Base-by-base conservation (phyloP, 2,888 invertebrate genomes). In the Agonopterix subpropinquella region DNA sequence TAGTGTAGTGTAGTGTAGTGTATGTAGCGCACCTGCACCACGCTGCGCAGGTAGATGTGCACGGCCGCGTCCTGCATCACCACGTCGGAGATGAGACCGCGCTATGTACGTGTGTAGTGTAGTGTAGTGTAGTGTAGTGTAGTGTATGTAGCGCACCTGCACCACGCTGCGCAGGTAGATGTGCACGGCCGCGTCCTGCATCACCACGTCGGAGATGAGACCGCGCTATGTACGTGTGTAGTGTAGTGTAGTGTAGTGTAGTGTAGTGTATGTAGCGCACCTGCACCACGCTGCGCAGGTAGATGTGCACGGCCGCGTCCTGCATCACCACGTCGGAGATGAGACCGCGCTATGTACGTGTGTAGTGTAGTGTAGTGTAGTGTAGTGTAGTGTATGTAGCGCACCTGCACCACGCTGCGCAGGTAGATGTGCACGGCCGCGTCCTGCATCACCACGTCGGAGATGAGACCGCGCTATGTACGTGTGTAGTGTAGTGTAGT, bases 51-150 rank as follows among this genome's bases (percentile, higher is more conserved):
- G 43, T 95, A 96, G 44, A 98, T 91, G 50, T 93, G 92, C 55
- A 95, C 93, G 36, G 96, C 94, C 41, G 97, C 97, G 64, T 95
- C 94, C 48, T 95, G 93, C 52, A 96, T 93, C 50, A 91, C 90
- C 7, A 97, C 94, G 66, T 97, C 94, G 0, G 96, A 96, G 48
- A 99, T 93, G 45, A 99, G 89, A 0, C 96, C 96, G 90, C 96
- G 94, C 51, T n/a, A n/a, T n/a, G n/a, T n/a, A n/a, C n/a, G n/a
- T n/a, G n/a, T n/a, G n/a, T n/a, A n/a, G n/a, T n/a, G n/a, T n/a
- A n/a, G n/a, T n/a, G n/a, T n/a, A n/a, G n/a, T n/a, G n/a, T n/a
- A n/a, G n/a, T 28, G 28, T 11, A 42, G 42, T 11, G 39, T 39
- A 0, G 44, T 28, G 28, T 44, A 2, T n/a, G 11, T 18, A 15